Base-by-base conservation (phyloP, 2,888 invertebrate genomes). In the Coremacera marginata region DNA sequence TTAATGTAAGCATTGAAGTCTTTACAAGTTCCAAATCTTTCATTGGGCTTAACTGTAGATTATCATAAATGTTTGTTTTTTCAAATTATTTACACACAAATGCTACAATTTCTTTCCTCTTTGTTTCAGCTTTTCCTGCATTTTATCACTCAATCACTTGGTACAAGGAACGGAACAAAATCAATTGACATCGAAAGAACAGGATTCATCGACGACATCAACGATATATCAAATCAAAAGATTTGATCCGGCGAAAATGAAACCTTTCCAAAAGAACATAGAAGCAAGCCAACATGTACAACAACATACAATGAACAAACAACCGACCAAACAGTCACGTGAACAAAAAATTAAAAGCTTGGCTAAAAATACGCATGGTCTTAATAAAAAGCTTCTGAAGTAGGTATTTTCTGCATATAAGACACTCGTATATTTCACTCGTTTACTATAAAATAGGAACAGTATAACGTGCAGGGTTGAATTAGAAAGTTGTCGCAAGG, bases 311-410 rank as follows among this genome's bases (percentile, higher is more conserved):
- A 57, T 52, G 74, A 52, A 72, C 78, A 52, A 73, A 65, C 52
- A 77, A 77, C 49, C 52, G 8, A 70, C 70, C 9, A 77, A 78
- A 60, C 80, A 80, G 79, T 65, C 83, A 70, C 81, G 82, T 77
- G 80, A 78, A 77, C 82, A 83, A 71, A 84, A 84, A 80, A 81
- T 81, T 65, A 82, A 84, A 73, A 81, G 78, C 76, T 77, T 81
- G 76, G 77, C 83, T 76, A 84, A 87, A 83, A 84, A 84, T 77
- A 82, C 86, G 31, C 88, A 88, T 77, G 84, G 85, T 34, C 84
- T 86, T 78, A 88, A 88, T 83, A 88, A 87, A 82, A 88, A 88
- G 82, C 78, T 88, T 79, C 84, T 88, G 75, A 88, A 83, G 88
- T 88, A 81, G 86, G 88, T 87, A 81, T 72, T 22, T 70, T 63